Evolutionary conservation across 1,140 invertebrate species (phyloP).

Genomic region (Drosophila punjabiensis): DNA sequence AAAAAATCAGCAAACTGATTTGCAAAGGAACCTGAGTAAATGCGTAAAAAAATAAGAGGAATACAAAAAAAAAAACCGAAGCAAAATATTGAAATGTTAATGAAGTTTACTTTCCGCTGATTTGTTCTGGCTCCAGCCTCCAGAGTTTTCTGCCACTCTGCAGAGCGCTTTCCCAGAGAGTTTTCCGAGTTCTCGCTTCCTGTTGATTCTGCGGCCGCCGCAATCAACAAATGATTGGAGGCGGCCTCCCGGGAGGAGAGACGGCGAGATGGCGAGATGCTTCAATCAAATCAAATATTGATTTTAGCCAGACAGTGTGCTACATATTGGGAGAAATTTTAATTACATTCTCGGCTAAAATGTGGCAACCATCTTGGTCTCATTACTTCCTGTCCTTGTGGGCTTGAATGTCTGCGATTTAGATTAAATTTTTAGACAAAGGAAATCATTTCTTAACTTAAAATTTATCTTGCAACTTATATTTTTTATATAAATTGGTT

Average conservation of each 20-base stretch:
- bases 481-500: not conserved
- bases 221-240: conserved; percentile 67
- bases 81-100: conserved; percentile 79
- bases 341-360: conserved; percentile 27
- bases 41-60: not conserved
- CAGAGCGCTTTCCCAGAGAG: conserved; percentile 14
- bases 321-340: conserved; percentile 26
- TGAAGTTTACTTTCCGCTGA: conserved; percentile 80
- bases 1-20: conserved; percentile 65
- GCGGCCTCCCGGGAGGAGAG: not conserved
- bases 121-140: conserved; percentile 59
- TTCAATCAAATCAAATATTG: conserved; percentile 42
- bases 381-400: conserved; percentile 1
- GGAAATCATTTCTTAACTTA: not conserved
- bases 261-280: not conserved
- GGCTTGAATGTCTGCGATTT: not conserved
- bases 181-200: conserved; percentile 23
- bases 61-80: not conserved
- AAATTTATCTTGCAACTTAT: not conserved
- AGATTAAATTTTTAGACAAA: not conserved
- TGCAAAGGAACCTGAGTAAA: conserved; percentile 19
- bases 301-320: conserved; percentile 28
- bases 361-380: conserved; percentile 1
- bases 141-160: conserved; percentile 28
- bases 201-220: conserved; percentile 48